A percentile compares a stretch with the other conserved stretches of the same genome.
phyloP scores from a whole-genome alignment of 2,888 invertebrate genomes.

The Drosophila picticornis region DNA sequence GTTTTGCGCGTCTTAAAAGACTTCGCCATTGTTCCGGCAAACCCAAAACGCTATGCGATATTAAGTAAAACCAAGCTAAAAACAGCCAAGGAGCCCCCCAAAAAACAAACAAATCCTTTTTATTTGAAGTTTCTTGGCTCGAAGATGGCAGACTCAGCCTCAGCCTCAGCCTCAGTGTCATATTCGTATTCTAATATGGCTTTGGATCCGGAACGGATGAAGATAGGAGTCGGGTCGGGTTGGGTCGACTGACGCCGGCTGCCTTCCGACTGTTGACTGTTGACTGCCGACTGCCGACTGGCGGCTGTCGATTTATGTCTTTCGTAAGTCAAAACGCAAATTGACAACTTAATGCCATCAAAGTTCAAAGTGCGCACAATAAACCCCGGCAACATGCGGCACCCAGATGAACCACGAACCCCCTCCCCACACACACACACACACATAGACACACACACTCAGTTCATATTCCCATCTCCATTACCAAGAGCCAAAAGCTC shows the following conservation, averaged over 20 bases:
- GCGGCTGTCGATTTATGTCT: constrained; percentile 49
- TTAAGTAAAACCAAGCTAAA: constrained; percentile 12
- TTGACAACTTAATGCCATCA: constrained; percentile 81
- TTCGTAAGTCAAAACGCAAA: constrained; percentile 72
- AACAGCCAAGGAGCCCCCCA: constrained; percentile 9
- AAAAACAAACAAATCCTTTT: constrained; percentile 55
- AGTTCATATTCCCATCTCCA: not conserved
- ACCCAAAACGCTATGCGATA: constrained; percentile 10
- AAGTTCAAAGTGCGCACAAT: constrained; percentile 76
- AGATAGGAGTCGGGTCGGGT: not conserved
- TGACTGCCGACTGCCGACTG: not conserved
- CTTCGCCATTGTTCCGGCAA: not conserved
- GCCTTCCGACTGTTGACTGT: not conserved
- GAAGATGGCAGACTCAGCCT: not conserved
- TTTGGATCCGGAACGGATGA: not conserved
- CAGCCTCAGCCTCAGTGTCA: not conserved
- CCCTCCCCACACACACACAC: not conserved
- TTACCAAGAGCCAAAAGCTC: constrained; percentile 2
- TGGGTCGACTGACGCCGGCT: not conserved
- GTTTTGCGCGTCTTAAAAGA: not conserved
- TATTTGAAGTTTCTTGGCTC: constrained; percentile 40
- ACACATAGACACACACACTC: not conserved
- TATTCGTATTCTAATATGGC: constrained; percentile 7
- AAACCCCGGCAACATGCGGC: constrained; percentile 46
- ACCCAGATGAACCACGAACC: constrained; percentile 7